Percentiles rank a stretch among this genome's conserved stretches.
These are phyloP conservation scores for Uropetala carovei DNA, from an alignment of 2,888 invertebrate genomes.

Conservation along the genomic window DNA sequence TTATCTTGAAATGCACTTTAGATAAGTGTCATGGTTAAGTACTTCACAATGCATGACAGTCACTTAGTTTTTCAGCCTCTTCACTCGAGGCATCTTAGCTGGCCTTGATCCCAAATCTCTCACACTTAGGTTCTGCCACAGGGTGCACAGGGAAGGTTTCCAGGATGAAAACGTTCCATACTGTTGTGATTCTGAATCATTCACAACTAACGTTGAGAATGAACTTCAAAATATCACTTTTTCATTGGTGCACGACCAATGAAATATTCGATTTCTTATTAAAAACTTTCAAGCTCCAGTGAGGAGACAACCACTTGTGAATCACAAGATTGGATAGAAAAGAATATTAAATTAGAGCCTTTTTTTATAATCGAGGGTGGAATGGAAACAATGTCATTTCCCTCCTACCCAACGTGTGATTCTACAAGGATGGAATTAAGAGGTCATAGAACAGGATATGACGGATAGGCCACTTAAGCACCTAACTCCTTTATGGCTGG, in stretches of 20 bases:
- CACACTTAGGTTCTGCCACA: slow-evolving; percentile 56
- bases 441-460: slow-evolving; percentile 64
- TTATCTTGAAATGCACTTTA: slow-evolving; percentile 61
- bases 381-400: slow-evolving; percentile 57
- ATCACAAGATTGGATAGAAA: slow-evolving; percentile 61
- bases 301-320: slow-evolving; percentile 47
- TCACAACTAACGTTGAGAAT: slow-evolving; percentile 48
- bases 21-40: slow-evolving; percentile 53
- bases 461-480: slow-evolving; percentile 63
- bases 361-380: slow-evolving; percentile 49
- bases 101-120: slow-evolving; percentile 53
- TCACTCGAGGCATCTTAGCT: slow-evolving; percentile 28
- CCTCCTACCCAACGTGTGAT: slow-evolving; percentile 58
- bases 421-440: slow-evolving; percentile 62
- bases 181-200: slow-evolving; percentile 43
- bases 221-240: slow-evolving; percentile 61
- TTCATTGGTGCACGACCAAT: slow-evolving; percentile 13
- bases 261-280: slow-evolving; percentile 55
- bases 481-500: slow-evolving; percentile 64
- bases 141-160: neutral
- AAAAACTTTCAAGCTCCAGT: slow-evolving; percentile 54
- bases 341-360: slow-evolving; percentile 62
- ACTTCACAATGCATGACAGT: slow-evolving; percentile 53
- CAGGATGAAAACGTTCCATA: slow-evolving; percentile 35
- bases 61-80: slow-evolving; percentile 43